Base-by-base conservation (phyloP, 2,113 vertebrate genomes). In the Notechis scutatus region DNA sequence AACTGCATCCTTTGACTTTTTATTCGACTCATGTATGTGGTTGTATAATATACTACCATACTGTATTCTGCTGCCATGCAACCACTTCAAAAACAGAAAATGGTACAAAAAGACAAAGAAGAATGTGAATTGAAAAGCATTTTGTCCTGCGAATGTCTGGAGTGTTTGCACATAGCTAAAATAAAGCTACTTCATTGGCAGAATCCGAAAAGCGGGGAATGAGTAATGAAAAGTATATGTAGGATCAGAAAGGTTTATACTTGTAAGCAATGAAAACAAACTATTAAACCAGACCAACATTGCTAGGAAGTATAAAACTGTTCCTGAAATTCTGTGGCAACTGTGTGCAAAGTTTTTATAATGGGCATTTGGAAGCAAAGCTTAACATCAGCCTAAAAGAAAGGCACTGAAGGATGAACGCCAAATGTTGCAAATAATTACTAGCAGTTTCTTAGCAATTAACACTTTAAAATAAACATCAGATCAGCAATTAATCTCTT, bases 241-340 rank as follows among this genome's bases (percentile, higher is more conserved):
- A 95, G 98, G 97, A 97, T 98, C 98, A 98, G 98, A 98, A 98
- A 98, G 98, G 97, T 99, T 99, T 99, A 99, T 98, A 98, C 98
- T 98, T 98, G 98, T 97, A 95, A 98, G 98, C 98, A 98, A 98
- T 99, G 98, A 99, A 99, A 98, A 98, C 98, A 98, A 98, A 98
- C 98, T 98, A 98, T 98, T 99, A 99, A 98, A 96, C 97, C 96
- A 96, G 98, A 98, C 97, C 97, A 97, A 98, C 98, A 98, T 98
- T 98, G 98, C 98, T 98, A 98, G 97, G 98, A 98, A 98, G 97
- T 97, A 97, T 98, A 98, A 98, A 97, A 98, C 97, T 96, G 97
- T 98, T 98, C 97, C 98, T 98, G 97, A 98, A 98, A 98, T 96
- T 98, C 97, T 98, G 97, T 98, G 98, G 97, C 97, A 97, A 97